Evolutionary conservation across 2,113 vertebrate species (phyloP).

Genomic region (Atractosteus spatula): DNA sequence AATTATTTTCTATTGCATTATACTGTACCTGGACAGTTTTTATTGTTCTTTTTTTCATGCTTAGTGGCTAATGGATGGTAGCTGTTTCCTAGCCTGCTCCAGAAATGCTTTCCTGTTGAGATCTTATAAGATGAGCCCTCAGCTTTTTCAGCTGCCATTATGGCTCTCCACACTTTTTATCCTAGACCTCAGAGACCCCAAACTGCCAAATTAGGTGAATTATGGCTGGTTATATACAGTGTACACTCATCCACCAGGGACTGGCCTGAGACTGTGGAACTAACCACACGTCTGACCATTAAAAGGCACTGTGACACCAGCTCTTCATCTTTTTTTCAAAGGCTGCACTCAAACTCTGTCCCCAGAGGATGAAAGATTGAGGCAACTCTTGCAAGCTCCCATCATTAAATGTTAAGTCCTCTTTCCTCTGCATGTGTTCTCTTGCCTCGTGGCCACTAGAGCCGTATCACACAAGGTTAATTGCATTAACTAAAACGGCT

Average conservation of each 20-base stretch:
- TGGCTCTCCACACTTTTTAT: conserved; percentile 66
- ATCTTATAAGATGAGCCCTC: conserved; percentile 59
- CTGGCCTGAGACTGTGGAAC: conserved; percentile 63
- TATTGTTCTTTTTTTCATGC: conserved; percentile 23
- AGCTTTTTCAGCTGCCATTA: conserved; percentile 61
- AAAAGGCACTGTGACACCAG: conserved; percentile 68
- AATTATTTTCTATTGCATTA: no score
- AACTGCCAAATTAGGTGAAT: conserved; percentile 75
- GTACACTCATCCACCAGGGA: conserved; percentile 58
- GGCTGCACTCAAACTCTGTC: conserved; percentile 44
- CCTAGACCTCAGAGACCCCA: conserved; percentile 66
- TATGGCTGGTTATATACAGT: conserved; percentile 71
- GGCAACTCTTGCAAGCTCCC: conserved; percentile 21
- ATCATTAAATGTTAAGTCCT: conserved; percentile 45
- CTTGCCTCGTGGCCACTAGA: conserved; percentile 18
- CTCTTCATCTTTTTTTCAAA: conserved; percentile 66
- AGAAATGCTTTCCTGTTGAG: conserved; percentile 60
- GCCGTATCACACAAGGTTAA: conserved; percentile 50
- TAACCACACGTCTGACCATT: conserved; percentile 73
- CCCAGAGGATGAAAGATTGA: conserved; percentile 45
- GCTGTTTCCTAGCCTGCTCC: conserved; percentile 53
- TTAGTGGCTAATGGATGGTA: conserved; percentile 45
- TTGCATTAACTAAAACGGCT: conserved; percentile 59
- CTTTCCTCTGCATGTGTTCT: conserved; percentile 17
- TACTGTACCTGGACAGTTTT: background rate